Conservation (phyloP, 2,888 invertebrate genomes). For the Heliconius aoede region DNA sequence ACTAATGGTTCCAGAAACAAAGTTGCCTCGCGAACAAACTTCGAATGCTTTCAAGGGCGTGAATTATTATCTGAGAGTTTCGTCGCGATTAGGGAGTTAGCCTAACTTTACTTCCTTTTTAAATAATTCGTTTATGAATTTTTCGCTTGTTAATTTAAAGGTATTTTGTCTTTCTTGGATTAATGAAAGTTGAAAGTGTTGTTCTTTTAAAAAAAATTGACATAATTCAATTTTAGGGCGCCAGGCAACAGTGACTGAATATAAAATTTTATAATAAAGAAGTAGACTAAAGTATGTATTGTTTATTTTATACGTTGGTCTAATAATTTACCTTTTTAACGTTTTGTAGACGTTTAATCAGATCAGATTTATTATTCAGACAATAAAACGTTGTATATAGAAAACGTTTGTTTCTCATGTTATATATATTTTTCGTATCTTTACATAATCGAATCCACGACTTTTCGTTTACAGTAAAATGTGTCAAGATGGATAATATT, state of each 20-base stretch:
- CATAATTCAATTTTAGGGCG: conserved; percentile 4
- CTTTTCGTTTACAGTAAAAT: background rate
- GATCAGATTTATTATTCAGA: too few relatives aligned
- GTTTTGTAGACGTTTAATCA: too few relatives aligned
- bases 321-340: too few relatives aligned
- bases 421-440: too few relatives aligned
- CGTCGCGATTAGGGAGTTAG: conserved; percentile 55
- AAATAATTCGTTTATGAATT: conserved; percentile 41
- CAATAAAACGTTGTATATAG: too few relatives aligned
- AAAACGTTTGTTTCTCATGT: too few relatives aligned
- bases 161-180: conserved; percentile 27
- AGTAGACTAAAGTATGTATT: background rate
- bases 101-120: conserved; percentile 31
- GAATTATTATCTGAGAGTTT: conserved; percentile 74
- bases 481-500: too few relatives aligned
- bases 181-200: conserved; percentile 12
- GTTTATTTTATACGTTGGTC: background rate
- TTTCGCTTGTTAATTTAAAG: conserved; percentile 32
- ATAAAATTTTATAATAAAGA: conserved; percentile 4
- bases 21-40: conserved; percentile 75
- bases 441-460: background rate
- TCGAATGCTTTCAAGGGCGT: conserved; percentile 71
- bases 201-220: conserved; percentile 16
- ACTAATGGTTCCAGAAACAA: conserved; percentile 79
- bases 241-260: background rate